Percentiles rank a stretch among this genome's conserved stretches.
Evolutionary conservation across 2,797 vertebrate species (phyloP).

Genomic region (Brotula barbata): DNA sequence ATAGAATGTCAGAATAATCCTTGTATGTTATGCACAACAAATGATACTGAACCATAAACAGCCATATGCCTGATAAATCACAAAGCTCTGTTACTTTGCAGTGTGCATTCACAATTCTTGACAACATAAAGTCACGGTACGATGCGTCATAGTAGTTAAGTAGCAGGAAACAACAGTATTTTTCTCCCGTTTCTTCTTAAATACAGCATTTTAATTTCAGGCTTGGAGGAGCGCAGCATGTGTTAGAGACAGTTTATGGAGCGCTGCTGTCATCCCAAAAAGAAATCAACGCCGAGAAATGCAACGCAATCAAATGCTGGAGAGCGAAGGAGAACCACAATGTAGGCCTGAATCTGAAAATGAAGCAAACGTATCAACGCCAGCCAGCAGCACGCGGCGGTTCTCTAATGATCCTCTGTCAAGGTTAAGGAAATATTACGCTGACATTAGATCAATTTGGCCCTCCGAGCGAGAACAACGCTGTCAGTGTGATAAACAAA

Average conservation of each 20-base stretch:
- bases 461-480: neutral
- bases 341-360: neutral
- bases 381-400: constrained; percentile 12
- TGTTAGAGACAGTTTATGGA: constrained; percentile 7
- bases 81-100: constrained; percentile 42
- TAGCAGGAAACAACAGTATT: constrained; percentile 14
- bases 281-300: constrained; percentile 30
- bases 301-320: constrained; percentile 4
- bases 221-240: constrained; percentile 36
- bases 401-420: constrained; percentile 37
- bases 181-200: constrained; percentile 20
- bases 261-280: constrained; percentile 10
- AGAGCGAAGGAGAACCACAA: neutral
- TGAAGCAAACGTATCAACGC: constrained; percentile 23
- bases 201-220: constrained; percentile 58
- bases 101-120: constrained; percentile 23
- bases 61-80: constrained; percentile 34
- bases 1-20: constrained; percentile 40
- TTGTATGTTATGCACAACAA: constrained; percentile 29
- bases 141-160: constrained; percentile 26
- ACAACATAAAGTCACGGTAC: constrained; percentile 25
- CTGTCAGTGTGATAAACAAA: constrained; percentile 21
- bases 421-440: constrained; percentile 36
- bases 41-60: constrained; percentile 23
- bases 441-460: constrained; percentile 41